These are phyloP conservation scores for Rhabdomys dilectus DNA, from an alignment of 2,113 vertebrate genomes.

Conservation along the genomic window DNA sequence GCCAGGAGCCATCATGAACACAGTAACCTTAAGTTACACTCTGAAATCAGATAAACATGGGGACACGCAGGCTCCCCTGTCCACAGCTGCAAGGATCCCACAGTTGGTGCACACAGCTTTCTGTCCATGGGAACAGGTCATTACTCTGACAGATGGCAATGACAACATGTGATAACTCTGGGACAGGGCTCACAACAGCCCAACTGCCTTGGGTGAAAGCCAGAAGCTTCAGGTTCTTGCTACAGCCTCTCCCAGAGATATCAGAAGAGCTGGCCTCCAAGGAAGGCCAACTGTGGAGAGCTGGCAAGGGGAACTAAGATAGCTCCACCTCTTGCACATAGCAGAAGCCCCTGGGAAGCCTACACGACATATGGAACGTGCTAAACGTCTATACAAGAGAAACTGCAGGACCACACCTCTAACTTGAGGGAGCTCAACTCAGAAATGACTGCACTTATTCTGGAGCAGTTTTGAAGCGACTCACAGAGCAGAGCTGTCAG, in stretches of 20 bases:
- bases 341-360: neutral
- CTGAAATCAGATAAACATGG: neutral
- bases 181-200: neutral
- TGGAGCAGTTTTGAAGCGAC: neutral
- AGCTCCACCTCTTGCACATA: neutral
- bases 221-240: neutral
- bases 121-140: fast-evolving
- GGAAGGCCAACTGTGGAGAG: fast-evolving
- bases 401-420: fast-evolving
- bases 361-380: fast-evolving
- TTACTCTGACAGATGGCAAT: neutral
- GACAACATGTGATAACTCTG: fast-evolving
- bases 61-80: neutral
- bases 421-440: neutral
- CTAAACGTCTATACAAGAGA: fast-evolving
- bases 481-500: neutral
- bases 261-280: fast-evolving
- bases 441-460: fast-evolving
- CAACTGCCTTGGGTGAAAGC: neutral
- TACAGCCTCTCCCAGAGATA: neutral
- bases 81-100: neutral
- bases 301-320: neutral
- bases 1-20: neutral
- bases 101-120: fast-evolving
- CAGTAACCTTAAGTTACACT: fast-evolving